A percentile compares a stretch with the other conserved stretches of the same genome.
phyloP scores from a whole-genome alignment of 2,888 invertebrate species.

The Endotricha flammealis region DNA sequence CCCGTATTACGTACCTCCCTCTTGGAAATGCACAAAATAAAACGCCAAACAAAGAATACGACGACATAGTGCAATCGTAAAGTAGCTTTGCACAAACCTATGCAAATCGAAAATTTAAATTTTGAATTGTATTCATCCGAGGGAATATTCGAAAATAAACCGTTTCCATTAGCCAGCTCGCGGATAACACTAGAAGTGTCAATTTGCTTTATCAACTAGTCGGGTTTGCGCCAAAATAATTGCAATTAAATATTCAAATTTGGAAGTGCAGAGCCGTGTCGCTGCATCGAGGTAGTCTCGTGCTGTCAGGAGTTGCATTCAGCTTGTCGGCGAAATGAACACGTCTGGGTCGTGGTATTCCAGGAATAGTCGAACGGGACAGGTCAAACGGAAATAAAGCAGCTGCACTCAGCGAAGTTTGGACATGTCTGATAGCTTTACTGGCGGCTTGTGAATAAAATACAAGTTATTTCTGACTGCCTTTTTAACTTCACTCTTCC shows the following conservation, averaged over 20 bases:
- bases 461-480: slow-evolving; percentile 49
- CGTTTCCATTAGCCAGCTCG: slow-evolving; percentile 41
- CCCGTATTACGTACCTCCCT: slow-evolving; percentile 52
- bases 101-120: slow-evolving; percentile 53
- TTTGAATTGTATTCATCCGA: slow-evolving; percentile 42
- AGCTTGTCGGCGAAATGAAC: slow-evolving; percentile 66
- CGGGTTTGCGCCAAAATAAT: slow-evolving; percentile 55
- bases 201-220: slow-evolving; percentile 62
- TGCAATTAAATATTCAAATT: slow-evolving; percentile 69
- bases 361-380: slow-evolving; percentile 69
- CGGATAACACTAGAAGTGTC: slow-evolving; percentile 40
- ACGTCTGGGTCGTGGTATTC: slow-evolving; percentile 59
- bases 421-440: slow-evolving; percentile 68
- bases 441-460: slow-evolving; percentile 67
- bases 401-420: slow-evolving; percentile 69
- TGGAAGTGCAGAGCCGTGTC: slow-evolving; percentile 69
- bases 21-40: slow-evolving; percentile 62
- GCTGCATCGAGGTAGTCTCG: slow-evolving; percentile 41
- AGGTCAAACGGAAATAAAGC: slow-evolving; percentile 75
- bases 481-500: slow-evolving; percentile 37
- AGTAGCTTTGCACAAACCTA: slow-evolving; percentile 45
- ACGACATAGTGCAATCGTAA: slow-evolving; percentile 52
- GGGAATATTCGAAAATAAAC: slow-evolving; percentile 40
- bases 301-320: slow-evolving; percentile 65
- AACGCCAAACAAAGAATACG: slow-evolving; percentile 59